Conservation (phyloP, 2,113 vertebrate species). For the Saguinus imperator region DNA sequence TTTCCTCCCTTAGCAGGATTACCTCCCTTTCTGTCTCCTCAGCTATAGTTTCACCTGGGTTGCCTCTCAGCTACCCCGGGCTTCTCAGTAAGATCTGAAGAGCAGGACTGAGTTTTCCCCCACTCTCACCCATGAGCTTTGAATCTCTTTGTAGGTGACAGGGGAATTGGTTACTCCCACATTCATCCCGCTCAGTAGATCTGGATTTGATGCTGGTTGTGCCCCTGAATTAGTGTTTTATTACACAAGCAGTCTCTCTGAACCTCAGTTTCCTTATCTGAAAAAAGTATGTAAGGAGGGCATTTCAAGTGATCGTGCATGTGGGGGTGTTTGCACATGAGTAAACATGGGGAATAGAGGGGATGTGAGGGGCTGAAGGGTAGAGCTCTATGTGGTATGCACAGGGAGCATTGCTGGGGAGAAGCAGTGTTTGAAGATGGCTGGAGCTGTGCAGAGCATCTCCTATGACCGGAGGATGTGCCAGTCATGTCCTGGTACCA, state of each 20-base stretch:
- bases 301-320: background rate
- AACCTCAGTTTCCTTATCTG: background rate
- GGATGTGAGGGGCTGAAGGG: conserved; percentile 20
- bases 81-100: background rate
- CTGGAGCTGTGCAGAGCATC: conserved; percentile 49
- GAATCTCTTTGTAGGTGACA: background rate
- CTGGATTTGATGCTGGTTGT: background rate
- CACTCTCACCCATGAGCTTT: background rate
- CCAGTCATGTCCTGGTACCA: conserved; percentile 50
- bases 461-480: conserved; percentile 56
- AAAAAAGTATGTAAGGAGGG: background rate
- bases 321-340: background rate
- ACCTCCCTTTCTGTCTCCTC: background rate
- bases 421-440: conserved; percentile 36
- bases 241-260: background rate
- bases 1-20: background rate
- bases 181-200: background rate
- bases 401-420: conserved; percentile 31
- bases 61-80: background rate
- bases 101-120: background rate
- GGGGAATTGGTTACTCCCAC: background rate
- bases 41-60: background rate
- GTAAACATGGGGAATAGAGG: background rate
- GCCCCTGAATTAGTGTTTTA: conserved; percentile 1
- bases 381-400: background rate